A percentile compares a stretch with the other conserved stretches of the same genome.
Evolutionary conservation across 1,140 invertebrate species (phyloP).

Genomic region (Heliconius nattereri): DNA sequence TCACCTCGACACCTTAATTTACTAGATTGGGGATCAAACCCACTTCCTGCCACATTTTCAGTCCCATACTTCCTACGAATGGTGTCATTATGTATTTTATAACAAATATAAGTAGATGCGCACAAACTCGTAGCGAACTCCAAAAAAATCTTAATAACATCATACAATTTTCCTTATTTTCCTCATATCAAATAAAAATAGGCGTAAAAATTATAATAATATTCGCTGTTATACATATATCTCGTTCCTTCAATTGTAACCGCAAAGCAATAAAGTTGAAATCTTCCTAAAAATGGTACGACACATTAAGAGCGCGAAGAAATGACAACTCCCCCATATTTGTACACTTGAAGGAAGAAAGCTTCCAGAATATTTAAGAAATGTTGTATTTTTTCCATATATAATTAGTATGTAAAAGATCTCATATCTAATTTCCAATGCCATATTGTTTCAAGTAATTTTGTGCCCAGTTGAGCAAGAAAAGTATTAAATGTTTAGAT

Average conservation of each 20-base stretch:
- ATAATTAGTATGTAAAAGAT: not conserved
- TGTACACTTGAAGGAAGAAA: slow-evolving; percentile 5
- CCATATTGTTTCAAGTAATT: not conserved
- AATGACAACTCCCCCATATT: slow-evolving; percentile 27
- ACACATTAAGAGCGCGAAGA: slow-evolving; percentile 23
- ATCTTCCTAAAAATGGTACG: slow-evolving; percentile 20
- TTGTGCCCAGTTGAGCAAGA: not conserved
- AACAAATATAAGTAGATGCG: not conserved
- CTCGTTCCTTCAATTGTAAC: slow-evolving; percentile 22
- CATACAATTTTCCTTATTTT: not conserved
- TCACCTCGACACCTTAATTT: no score
- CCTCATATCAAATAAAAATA: not conserved
- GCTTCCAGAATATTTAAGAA: slow-evolving; percentile 9
- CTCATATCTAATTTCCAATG: not conserved
- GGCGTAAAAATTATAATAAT: not conserved
- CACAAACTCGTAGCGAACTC: not conserved
- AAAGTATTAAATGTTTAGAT: not conserved
- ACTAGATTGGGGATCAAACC: no score
- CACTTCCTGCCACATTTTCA: no score
- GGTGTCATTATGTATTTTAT: no score
- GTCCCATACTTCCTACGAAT: no score
- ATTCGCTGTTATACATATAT: slow-evolving; percentile 10
- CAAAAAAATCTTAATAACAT: not conserved
- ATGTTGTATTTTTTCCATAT: not conserved
- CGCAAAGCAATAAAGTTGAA: slow-evolving; percentile 21